phyloP scores from a whole-genome alignment of 1,140 invertebrate genomes.

The Zaprionus gabonicus region DNA sequence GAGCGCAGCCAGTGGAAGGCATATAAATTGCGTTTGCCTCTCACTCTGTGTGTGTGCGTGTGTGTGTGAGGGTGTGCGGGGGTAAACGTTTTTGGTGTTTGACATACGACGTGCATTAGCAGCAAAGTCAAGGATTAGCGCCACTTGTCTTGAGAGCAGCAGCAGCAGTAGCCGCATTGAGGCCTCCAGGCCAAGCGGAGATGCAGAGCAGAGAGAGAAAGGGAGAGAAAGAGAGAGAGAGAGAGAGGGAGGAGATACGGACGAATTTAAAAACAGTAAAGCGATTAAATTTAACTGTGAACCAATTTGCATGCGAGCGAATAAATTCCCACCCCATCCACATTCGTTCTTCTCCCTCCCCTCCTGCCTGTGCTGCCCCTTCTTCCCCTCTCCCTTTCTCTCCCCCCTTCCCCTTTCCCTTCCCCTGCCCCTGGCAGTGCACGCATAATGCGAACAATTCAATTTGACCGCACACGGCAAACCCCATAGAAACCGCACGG shows the following conservation, averaged over 20 bases:
- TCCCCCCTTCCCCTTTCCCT: background rate
- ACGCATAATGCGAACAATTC: slow-evolving; percentile 66
- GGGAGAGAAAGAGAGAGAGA: background rate
- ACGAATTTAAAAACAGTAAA: slow-evolving; percentile 66
- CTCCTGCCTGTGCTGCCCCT: no score
- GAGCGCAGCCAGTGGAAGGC: slow-evolving; percentile 63
- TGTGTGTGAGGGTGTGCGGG: slow-evolving; percentile 23
- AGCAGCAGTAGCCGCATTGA: slow-evolving; percentile 14
- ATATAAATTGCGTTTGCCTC: slow-evolving; percentile 78
- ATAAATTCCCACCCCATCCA: background rate
- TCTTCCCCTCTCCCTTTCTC: background rate
- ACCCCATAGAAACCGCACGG: background rate
- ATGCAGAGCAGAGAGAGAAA: background rate
- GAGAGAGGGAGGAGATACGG: background rate
- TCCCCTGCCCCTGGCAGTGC: background rate
- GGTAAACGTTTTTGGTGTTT: slow-evolving; percentile 82
- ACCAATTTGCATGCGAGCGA: slow-evolving; percentile 62
- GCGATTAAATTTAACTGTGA: slow-evolving; percentile 68
- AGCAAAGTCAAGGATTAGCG: slow-evolving; percentile 83
- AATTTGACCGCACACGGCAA: slow-evolving; percentile 51
- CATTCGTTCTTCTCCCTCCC: background rate
- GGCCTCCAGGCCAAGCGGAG: slow-evolving; percentile 19
- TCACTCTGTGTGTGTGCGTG: slow-evolving; percentile 18
- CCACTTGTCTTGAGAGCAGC: slow-evolving; percentile 76
- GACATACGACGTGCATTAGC: slow-evolving; percentile 82